Conservation (phyloP, 2,888 invertebrate species). For the Ichneumoninae sp. region DNA sequence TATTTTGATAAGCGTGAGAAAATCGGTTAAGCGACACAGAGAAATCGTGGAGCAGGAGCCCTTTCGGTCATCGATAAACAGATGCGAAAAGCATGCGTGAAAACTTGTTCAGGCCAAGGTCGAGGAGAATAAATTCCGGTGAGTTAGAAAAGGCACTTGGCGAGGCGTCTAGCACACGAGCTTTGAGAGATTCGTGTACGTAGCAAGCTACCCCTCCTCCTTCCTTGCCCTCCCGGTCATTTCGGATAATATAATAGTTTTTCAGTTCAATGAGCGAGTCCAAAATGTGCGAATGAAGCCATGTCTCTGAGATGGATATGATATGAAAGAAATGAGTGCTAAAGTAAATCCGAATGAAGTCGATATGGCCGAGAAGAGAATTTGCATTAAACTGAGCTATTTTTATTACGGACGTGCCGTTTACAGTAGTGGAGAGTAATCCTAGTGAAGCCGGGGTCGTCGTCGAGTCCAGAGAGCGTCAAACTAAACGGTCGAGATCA, state of each 20-base stretch:
- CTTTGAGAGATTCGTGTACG: background rate
- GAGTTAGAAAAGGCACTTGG: background rate
- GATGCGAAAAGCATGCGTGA: background rate
- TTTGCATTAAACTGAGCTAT: background rate
- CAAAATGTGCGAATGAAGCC: constrained; percentile 9
- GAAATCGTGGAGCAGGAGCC: background rate
- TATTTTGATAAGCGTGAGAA: background rate
- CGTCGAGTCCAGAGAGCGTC: background rate
- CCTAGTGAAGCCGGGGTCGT: too few relatives aligned
- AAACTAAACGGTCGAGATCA: background rate
- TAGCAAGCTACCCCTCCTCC: constrained; percentile 17
- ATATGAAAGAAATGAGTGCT: constrained; percentile 6
- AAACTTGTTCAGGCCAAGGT: background rate
- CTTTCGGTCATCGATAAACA: background rate
- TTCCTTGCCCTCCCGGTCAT: background rate
- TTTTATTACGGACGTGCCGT: background rate
- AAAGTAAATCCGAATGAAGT: background rate
- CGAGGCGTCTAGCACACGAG: background rate
- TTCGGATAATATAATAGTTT: background rate
- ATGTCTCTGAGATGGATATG: constrained; percentile 27
- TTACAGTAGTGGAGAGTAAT: too few relatives aligned
- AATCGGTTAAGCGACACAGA: background rate
- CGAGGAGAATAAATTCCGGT: constrained; percentile 10
- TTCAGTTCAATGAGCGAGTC: background rate
- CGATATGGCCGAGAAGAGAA: background rate